phyloP scores from a whole-genome alignment of 2,888 invertebrate species.

The Gibbula magus region DNA sequence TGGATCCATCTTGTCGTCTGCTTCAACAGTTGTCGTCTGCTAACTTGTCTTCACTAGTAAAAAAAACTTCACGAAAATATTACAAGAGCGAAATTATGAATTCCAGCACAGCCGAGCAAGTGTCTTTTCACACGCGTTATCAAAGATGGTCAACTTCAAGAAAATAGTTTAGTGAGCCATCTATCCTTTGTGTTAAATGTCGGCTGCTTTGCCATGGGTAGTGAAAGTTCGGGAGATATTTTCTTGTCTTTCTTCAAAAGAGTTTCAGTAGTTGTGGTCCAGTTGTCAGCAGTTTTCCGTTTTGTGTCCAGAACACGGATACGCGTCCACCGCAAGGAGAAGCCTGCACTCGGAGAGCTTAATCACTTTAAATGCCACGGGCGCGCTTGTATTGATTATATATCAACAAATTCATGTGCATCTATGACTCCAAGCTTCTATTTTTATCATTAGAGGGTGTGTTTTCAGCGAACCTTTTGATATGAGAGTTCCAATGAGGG shows the following conservation, averaged over 20 bases:
- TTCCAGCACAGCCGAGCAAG: background rate
- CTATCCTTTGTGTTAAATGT: background rate
- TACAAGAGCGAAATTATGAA: background rate
- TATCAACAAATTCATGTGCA: background rate
- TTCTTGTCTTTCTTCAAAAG: background rate
- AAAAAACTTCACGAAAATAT: too few species aligned
- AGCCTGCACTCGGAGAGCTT: background rate
- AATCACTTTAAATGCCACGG: background rate
- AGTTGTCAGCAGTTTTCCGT: background rate
- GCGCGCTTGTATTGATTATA: background rate
- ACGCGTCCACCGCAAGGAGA: background rate
- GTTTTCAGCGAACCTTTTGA: background rate
- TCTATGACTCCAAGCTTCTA: background rate
- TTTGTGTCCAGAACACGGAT: background rate
- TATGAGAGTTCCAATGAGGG: conserved; percentile 1
- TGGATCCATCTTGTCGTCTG: conserved; percentile 15
- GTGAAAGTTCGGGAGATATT: background rate
- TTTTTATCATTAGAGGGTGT: background rate
- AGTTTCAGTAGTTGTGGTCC: background rate
- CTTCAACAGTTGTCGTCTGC: background rate
- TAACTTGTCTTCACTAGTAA: background rate
- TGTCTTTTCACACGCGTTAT: background rate
- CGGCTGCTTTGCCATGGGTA: background rate
- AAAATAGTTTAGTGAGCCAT: background rate
- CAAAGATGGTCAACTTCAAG: background rate